Evolutionary conservation across 2,888 invertebrate species (phyloP), one percentile per base, ranked within the genome.

Genomic region (Drosophila neoperkinsi): DNA sequence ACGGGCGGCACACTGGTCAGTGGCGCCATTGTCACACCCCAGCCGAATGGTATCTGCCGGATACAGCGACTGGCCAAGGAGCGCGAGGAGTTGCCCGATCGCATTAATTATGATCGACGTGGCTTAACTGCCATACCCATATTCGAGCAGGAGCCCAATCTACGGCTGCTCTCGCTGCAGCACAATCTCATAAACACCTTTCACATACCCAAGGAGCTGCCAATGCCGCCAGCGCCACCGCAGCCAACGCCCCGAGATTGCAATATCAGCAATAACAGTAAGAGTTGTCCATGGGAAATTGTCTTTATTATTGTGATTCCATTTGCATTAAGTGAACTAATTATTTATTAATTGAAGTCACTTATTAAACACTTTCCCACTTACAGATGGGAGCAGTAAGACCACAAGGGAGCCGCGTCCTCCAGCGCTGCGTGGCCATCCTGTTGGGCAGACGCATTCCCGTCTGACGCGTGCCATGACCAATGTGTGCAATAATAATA

Each of bases 81-180:
- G 91, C 96, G 96, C 92, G 96, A 97, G 90, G 96, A 96, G 88
- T 95, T 97, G 91, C 97, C 98, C 18, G 98, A 98, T 93, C 95
- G 98, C 90, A 97, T 98, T 88, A 97, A 97, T 91, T 95, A 98
- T 65, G 98, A 98, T 93, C 95, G 97, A 88, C 94, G 97, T 65
- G 97, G 98, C 36, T 94, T 98, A 63, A 96, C 96, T n/a, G 95
- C 95, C 31, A 96, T 98, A 89, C 98, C 98, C 0, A 91, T 93
- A 36, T 96, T 98, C 84, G 96, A 97, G 74, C 96, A 96, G 61
- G 98, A 97, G 91, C 95, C 96, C 28, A 96, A 96, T 78, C 94
- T 98, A 68, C 95, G 98, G 64, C 94, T 98, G 73, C 94, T 99
- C 79, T 98, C 98, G 53, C 94, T 98, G 72, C 98, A 99, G 92